Evolutionary conservation across 2,797 vertebrate species (phyloP).

Genomic region (Perodicticus potto): DNA sequence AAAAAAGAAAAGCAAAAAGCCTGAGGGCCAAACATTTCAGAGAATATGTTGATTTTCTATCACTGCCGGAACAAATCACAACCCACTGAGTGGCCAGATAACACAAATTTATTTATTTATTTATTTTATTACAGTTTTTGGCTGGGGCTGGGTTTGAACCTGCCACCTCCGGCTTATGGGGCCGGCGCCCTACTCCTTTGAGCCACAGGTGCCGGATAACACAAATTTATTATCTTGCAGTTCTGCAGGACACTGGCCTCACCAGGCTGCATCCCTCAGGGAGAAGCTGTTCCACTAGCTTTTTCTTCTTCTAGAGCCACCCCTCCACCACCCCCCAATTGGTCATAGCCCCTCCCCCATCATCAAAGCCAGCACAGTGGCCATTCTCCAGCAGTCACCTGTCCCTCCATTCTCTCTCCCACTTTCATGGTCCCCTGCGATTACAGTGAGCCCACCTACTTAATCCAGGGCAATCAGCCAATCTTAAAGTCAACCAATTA

Average conservation of each 20-base stretch:
- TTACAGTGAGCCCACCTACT: too few relatives aligned
- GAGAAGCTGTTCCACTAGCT: neutral
- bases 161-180: too few relatives aligned
- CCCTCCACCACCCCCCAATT: too few relatives aligned
- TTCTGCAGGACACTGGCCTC: neutral
- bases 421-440: too few relatives aligned
- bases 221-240: too few relatives aligned
- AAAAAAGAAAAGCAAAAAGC: neutral
- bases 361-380: neutral
- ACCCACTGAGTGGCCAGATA: neutral
- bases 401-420: neutral
- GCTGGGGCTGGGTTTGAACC: too few relatives aligned
- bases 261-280: too few relatives aligned
- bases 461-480: neutral
- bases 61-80: neutral
- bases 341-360: neutral
- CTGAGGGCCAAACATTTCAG: neutral
- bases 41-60: neutral
- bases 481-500: neutral
- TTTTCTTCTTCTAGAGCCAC: neutral
- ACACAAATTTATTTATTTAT: too few relatives aligned
- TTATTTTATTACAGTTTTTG: too few relatives aligned
- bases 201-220: neutral
- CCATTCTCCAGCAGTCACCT: neutral
- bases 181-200: too few relatives aligned